Evolutionary conservation across 92 coral and sea anemone species (phyloP).

Genomic region (Plumapathes pennacea): DNA sequence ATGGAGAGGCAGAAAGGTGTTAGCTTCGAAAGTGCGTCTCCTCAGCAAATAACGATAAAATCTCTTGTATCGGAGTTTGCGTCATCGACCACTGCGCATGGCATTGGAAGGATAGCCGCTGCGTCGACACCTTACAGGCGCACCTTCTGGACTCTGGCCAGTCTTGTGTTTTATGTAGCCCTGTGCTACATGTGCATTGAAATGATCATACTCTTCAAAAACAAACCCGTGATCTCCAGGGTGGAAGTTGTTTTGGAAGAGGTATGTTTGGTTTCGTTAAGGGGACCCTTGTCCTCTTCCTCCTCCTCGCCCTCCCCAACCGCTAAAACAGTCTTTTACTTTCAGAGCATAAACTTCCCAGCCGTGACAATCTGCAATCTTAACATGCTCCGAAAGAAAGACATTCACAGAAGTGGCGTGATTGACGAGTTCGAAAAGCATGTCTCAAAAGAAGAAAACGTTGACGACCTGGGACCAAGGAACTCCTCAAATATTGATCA

Average conservation of each 20-base stretch:
- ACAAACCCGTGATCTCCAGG: constrained; percentile 61
- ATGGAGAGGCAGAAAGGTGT: too few species aligned
- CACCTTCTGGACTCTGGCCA: constrained; percentile 36
- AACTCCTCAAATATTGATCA: neutral
- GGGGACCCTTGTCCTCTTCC: neutral
- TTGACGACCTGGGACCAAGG: neutral
- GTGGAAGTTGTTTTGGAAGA: constrained; percentile 73
- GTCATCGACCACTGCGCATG: constrained; percentile 70
- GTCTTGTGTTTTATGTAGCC: constrained; percentile 33
- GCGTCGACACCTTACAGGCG: constrained; percentile 38
- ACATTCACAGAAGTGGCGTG: neutral
- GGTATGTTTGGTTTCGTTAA: constrained; percentile 19
- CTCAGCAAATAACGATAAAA: too few species aligned
- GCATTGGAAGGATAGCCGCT: constrained; percentile 65
- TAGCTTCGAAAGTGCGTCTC: too few species aligned
- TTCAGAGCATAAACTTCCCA: constrained; percentile 53
- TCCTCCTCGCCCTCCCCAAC: too few species aligned
- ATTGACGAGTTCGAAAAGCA: neutral
- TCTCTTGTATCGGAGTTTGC: constrained; percentile 41
- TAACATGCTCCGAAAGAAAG: constrained; percentile 38
- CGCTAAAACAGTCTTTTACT: too few species aligned
- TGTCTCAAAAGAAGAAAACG: neutral
- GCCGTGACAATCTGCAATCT: constrained; percentile 69
- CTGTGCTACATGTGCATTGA: constrained; percentile 41
- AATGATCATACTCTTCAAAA: constrained; percentile 23